These are phyloP conservation scores for Coreius guichenoti DNA, from an alignment of 2,797 vertebrate species.

Conservation along the genomic window DNA sequence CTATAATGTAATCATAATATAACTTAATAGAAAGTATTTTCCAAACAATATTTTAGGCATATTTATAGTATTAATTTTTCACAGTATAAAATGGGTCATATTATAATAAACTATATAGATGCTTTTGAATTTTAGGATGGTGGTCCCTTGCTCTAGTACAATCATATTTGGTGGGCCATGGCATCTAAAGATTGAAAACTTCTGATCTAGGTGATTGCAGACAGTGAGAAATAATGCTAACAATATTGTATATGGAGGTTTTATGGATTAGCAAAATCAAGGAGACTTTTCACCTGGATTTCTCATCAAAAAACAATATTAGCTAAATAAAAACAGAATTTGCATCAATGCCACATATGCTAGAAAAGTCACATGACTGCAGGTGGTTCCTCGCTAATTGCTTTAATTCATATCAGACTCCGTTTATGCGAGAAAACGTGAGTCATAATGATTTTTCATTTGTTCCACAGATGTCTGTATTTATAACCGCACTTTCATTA, in stretches of 20 bases:
- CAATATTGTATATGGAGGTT: neutral
- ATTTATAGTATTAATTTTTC: neutral
- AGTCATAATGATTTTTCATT: slow-evolving; percentile 17
- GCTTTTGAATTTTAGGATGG: no score
- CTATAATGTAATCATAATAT: neutral
- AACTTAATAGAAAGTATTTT: neutral
- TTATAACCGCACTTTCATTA: slow-evolving; percentile 36
- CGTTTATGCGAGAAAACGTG: neutral
- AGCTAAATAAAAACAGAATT: slow-evolving; percentile 5
- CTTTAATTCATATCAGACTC: slow-evolving; percentile 26
- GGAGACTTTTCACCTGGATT: neutral
- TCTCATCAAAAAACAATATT: neutral
- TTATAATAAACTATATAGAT: neutral
- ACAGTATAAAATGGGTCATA: neutral
- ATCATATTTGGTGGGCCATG: no score
- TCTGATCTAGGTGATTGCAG: neutral
- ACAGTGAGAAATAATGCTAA: neutral
- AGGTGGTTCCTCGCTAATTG: slow-evolving; percentile 13
- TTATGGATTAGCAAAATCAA: neutral
- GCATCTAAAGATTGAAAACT: no score
- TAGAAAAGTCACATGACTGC: slow-evolving; percentile 19
- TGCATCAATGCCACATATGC: neutral
- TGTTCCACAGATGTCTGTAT: slow-evolving; percentile 40
- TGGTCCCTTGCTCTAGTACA: no score
- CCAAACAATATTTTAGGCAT: neutral